Conservation (phyloP, 1,140 invertebrate species). For the Gryon sp. region DNA sequence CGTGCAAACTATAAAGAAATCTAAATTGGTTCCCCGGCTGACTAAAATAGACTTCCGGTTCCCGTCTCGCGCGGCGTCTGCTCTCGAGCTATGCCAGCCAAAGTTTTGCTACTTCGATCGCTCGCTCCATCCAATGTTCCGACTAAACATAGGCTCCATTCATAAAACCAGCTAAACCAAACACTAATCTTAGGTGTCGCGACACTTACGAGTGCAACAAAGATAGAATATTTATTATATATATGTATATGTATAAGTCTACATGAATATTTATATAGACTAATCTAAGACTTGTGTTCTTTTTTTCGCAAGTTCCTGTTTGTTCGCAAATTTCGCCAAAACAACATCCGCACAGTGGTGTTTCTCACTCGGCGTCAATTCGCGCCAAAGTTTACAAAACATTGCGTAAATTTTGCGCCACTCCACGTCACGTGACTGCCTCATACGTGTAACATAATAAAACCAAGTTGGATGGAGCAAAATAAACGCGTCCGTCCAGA, state of each 20-base stretch:
- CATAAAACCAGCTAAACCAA: constrained; percentile 65
- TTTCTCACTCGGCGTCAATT: constrained; percentile 19
- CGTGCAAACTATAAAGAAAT: constrained; percentile 77
- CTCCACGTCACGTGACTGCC: background rate
- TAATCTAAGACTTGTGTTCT: too few species aligned
- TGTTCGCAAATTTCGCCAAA: too few species aligned
- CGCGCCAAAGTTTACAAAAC: constrained; percentile 17
- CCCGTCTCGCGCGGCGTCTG: constrained; percentile 75
- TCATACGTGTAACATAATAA: background rate
- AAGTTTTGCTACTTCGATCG: constrained; percentile 34
- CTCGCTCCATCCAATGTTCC: constrained; percentile 55
- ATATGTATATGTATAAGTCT: too few species aligned
- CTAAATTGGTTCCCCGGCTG: constrained; percentile 76
- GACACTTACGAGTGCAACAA: too few species aligned
- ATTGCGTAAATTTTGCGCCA: constrained; percentile 19
- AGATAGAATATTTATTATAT: too few species aligned
- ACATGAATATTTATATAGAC: too few species aligned
- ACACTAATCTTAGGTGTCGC: constrained; percentile 63
- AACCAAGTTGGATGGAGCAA: too few species aligned
- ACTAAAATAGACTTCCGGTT: constrained; percentile 80
- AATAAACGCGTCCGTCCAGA: constrained; percentile 4
- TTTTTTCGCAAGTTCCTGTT: too few species aligned
- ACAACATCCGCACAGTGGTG: too few species aligned
- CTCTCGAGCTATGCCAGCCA: constrained; percentile 67
- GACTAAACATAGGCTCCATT: constrained; percentile 72